Percentiles rank a stretch among this genome's conserved stretches.
phyloP scores from a whole-genome alignment of 2,888 invertebrate species.

The Pyralis farinalis region DNA sequence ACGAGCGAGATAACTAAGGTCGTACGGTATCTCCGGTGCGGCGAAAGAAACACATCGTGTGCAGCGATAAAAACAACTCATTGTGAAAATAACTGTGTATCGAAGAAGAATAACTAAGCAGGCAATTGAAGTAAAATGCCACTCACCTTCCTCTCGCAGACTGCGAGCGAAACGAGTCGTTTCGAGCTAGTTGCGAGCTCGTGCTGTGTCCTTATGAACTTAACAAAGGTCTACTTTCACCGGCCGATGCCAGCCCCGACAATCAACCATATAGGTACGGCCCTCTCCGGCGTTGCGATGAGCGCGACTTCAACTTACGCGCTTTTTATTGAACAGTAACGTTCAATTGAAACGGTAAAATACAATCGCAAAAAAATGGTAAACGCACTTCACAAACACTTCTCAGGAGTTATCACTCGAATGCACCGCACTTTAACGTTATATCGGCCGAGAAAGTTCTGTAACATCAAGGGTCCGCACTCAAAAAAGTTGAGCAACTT shows the following conservation, averaged over 20 bases:
- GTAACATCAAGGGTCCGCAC: slow-evolving; percentile 46
- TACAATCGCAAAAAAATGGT: slow-evolving; percentile 54
- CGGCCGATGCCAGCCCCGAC: slow-evolving; percentile 53
- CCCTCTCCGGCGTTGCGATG: slow-evolving; percentile 57
- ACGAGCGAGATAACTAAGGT: background rate
- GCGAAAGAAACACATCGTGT: slow-evolving; percentile 40
- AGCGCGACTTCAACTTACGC: slow-evolving; percentile 59
- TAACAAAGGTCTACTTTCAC: slow-evolving; percentile 79
- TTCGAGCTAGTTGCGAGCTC: slow-evolving; percentile 64
- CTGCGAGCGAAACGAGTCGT: slow-evolving; percentile 66
- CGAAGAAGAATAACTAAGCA: slow-evolving; percentile 50
- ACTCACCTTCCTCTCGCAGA: slow-evolving; percentile 65
- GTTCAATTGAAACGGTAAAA: slow-evolving; percentile 74
- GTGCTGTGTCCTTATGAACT: slow-evolving; percentile 75
- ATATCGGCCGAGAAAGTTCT: slow-evolving; percentile 38
- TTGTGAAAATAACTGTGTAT: slow-evolving; percentile 40
- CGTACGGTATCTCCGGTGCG: slow-evolving; percentile 16
- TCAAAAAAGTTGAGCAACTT: slow-evolving; percentile 69
- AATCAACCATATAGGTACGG: slow-evolving; percentile 71
- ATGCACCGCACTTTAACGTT: slow-evolving; percentile 58
- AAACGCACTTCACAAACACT: slow-evolving; percentile 63
- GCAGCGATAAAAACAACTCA: slow-evolving; percentile 37
- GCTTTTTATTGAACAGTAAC: slow-evolving; percentile 73
- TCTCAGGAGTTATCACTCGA: slow-evolving; percentile 43
- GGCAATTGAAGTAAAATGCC: slow-evolving; percentile 55